These are phyloP conservation scores for Ctenosaura bakeri DNA, from an alignment of 2,797 vertebrate genomes.

Conservation along the genomic window DNA sequence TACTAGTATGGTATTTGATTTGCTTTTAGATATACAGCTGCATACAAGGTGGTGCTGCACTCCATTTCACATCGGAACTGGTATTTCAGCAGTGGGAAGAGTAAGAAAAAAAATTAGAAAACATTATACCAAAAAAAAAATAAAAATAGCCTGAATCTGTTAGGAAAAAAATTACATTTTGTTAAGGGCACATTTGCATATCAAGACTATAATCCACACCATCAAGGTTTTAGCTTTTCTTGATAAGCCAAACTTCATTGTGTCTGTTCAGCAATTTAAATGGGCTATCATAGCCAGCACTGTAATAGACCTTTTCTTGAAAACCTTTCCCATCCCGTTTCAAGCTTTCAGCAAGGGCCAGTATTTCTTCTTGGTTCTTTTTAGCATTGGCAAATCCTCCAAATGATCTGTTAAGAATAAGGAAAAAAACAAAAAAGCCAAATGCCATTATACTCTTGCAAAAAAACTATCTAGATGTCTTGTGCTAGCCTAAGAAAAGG, in stretches of 20 bases:
- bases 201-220: constrained; percentile 35
- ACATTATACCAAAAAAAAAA: constrained; percentile 3
- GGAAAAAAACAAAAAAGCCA: not conserved
- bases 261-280: constrained; percentile 86
- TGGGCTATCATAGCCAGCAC: constrained; percentile 85
- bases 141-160: not conserved
- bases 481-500: not conserved
- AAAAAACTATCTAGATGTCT: not conserved
- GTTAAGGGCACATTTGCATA: constrained; percentile 50
- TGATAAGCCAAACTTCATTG: constrained; percentile 86
- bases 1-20: not conserved
- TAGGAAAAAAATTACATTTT: constrained; percentile 24
- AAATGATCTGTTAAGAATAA: constrained; percentile 78
- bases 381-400: constrained; percentile 82
- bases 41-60: not conserved
- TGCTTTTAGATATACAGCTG: not conserved
- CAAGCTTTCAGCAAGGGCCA: constrained; percentile 83
- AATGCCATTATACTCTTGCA: not conserved
- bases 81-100: not conserved
- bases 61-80: not conserved
- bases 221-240: constrained; percentile 63
- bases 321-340: constrained; percentile 82
- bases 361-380: constrained; percentile 83
- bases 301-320: constrained; percentile 84
- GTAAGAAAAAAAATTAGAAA: not conserved